phyloP scores from a whole-genome alignment of 2,797 vertebrate species.

The Aplochiton taeniatus region DNA sequence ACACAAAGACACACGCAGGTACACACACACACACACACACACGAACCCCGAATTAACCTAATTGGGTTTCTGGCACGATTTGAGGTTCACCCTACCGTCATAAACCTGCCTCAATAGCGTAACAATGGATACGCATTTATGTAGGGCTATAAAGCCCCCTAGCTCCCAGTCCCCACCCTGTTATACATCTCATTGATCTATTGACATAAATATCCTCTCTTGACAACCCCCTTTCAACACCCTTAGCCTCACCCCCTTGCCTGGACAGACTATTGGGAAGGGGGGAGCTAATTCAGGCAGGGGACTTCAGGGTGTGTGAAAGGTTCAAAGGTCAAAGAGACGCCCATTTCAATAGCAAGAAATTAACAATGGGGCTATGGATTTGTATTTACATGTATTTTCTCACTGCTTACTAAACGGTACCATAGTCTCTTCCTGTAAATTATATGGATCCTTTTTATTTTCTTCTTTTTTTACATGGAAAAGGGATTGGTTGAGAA shows the following conservation, averaged over 20 bases:
- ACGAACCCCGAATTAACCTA: constrained; percentile 13
- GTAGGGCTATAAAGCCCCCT: constrained; percentile 31
- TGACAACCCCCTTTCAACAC: constrained; percentile 4
- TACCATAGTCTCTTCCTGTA: too few relatives aligned
- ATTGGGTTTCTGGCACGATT: constrained; percentile 30
- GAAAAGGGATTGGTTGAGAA: too few relatives aligned
- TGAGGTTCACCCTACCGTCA: constrained; percentile 33
- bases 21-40: too few relatives aligned
- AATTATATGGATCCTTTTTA: too few relatives aligned
- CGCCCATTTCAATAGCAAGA: constrained; percentile 59
- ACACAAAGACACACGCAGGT: too few relatives aligned
- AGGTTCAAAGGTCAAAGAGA: constrained; percentile 47
- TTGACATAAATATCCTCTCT: constrained; percentile 50
- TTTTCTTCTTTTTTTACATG: too few relatives aligned
- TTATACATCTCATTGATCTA: constrained; percentile 57
- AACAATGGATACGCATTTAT: constrained; percentile 61
- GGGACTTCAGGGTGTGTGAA: constrained; percentile 15
- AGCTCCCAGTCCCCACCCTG: constrained; percentile 3
- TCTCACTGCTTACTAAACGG: neutral
- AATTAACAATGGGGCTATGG: constrained; percentile 54
- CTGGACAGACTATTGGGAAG: constrained; percentile 18
- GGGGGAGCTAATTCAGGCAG: constrained; percentile 29
- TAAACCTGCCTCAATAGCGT: constrained; percentile 40
- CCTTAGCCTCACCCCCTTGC: neutral
- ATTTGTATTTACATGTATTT: constrained; percentile 24